These are phyloP conservation scores for Scaptomyza tumidula DNA, from an alignment of 2,888 invertebrate genomes.

Conservation along the genomic window DNA sequence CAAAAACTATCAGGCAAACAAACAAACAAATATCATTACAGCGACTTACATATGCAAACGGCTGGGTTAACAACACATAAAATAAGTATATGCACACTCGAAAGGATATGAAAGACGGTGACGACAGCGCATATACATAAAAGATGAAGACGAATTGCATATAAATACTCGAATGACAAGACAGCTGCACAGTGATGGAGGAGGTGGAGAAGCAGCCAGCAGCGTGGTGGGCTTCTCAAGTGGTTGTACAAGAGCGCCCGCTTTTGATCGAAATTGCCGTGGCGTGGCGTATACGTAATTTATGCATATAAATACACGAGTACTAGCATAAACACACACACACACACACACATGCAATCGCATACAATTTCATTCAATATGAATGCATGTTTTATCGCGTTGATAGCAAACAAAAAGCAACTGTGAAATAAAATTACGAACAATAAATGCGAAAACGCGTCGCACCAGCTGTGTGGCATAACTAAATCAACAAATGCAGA, in stretches of 20 bases:
- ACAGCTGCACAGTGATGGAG: slow-evolving; percentile 4
- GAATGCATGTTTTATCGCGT: slow-evolving; percentile 44
- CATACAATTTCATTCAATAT: slow-evolving; percentile 66
- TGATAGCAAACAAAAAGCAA: slow-evolving; percentile 37
- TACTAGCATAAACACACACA: slow-evolving; percentile 22
- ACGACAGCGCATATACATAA: slow-evolving; percentile 75
- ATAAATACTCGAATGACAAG: slow-evolving; percentile 61
- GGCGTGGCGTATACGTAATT: slow-evolving; percentile 74
- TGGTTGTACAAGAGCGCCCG: slow-evolving; percentile 51
- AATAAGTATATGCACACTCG: slow-evolving; percentile 67
- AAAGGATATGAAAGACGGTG: slow-evolving; percentile 74
- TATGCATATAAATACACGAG: slow-evolving; percentile 60
- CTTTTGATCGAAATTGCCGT: slow-evolving; percentile 69
- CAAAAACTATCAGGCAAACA: slow-evolving; percentile 52
- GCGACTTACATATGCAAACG: slow-evolving; percentile 74
- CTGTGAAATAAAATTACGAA: slow-evolving; percentile 63
- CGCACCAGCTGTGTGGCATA: slow-evolving; percentile 37
- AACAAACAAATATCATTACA: slow-evolving; percentile 75
- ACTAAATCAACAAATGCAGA: slow-evolving; percentile 20
- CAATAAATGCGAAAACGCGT: slow-evolving; percentile 47
- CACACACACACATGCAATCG: slow-evolving; percentile 32
- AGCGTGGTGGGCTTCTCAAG: slow-evolving; percentile 60
- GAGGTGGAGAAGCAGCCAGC: background rate
- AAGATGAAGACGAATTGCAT: slow-evolving; percentile 78
- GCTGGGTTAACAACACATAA: slow-evolving; percentile 65